A percentile compares a stretch with the other conserved stretches of the same genome.
phyloP scores from a whole-genome alignment of 2,888 invertebrate species.

The Brachypalpus laphriformis region DNA sequence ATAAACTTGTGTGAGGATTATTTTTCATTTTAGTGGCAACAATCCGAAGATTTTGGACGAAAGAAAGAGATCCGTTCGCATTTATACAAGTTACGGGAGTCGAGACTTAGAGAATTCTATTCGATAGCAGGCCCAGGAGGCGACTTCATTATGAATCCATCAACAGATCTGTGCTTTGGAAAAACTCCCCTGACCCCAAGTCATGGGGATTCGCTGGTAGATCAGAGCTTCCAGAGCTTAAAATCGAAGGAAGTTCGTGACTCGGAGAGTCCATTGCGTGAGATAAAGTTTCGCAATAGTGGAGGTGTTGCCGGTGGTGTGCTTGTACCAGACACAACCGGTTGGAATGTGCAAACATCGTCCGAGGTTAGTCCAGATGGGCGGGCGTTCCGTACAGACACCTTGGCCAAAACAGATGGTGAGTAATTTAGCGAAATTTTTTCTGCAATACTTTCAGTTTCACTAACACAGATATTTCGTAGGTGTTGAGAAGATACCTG shows the following conservation, averaged over 20 bases:
- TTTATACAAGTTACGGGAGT: slow-evolving; percentile 92
- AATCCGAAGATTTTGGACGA: slow-evolving; percentile 92
- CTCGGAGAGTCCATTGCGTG: slow-evolving; percentile 88
- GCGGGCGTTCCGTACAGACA: slow-evolving; percentile 85
- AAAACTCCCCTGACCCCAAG: slow-evolving; percentile 83
- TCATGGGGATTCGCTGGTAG: slow-evolving; percentile 89
- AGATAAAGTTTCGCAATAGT: slow-evolving; percentile 80
- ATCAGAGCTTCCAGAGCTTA: slow-evolving; percentile 90
- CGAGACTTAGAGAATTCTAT: slow-evolving; percentile 90
- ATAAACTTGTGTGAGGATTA: background rate
- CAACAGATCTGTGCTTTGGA: slow-evolving; percentile 81
- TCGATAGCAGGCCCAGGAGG: slow-evolving; percentile 81
- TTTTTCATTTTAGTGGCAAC: slow-evolving; percentile 87
- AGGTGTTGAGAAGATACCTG: slow-evolving; percentile 86
- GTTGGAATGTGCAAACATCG: slow-evolving; percentile 88
- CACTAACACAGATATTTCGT: slow-evolving; percentile 75
- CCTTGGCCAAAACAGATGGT: slow-evolving; percentile 87
- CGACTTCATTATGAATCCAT: slow-evolving; percentile 81
- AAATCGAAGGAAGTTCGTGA: slow-evolving; percentile 91
- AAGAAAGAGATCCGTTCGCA: slow-evolving; percentile 94
- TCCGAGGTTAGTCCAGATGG: slow-evolving; percentile 87
- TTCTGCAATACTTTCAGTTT: background rate
- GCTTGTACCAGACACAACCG: slow-evolving; percentile 83
- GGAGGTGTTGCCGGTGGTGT: slow-evolving; percentile 68
- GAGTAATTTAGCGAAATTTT: slow-evolving; percentile 61